Evolutionary conservation across 1,140 invertebrate genomes (phyloP).

Genomic region (Procambarus virginalis): DNA sequence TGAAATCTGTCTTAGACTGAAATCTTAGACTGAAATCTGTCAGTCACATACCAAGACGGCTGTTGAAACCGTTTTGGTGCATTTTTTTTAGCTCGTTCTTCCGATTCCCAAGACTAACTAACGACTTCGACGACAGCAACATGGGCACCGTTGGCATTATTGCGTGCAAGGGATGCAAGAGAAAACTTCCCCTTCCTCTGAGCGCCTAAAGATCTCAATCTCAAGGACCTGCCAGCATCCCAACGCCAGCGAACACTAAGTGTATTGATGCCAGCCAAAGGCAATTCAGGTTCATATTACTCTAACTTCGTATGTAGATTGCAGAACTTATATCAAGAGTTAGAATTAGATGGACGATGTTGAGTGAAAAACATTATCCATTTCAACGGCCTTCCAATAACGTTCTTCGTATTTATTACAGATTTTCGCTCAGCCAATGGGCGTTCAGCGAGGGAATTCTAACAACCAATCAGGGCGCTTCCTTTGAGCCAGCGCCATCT

Average conservation of each 20-base stretch:
- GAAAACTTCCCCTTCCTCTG: slow-evolving; percentile 37
- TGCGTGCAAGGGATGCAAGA: slow-evolving; percentile 26
- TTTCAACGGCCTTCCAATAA: slow-evolving; percentile 69
- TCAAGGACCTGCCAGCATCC: slow-evolving; percentile 28
- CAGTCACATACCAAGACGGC: slow-evolving; percentile 14
- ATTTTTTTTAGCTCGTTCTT: background rate
- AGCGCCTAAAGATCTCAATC: slow-evolving; percentile 47
- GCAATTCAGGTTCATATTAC: slow-evolving; percentile 68
- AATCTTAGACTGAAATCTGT: background rate
- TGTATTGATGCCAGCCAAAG: slow-evolving; percentile 58
- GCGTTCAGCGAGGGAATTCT: slow-evolving; percentile 60
- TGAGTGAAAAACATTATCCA: slow-evolving; percentile 69
- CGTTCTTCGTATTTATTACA: slow-evolving; percentile 70
- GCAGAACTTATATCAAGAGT: slow-evolving; percentile 68
- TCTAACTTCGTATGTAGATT: slow-evolving; percentile 70
- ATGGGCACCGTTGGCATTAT: slow-evolving; percentile 44
- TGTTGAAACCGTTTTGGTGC: slow-evolving; percentile 17
- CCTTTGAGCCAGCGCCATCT: slow-evolving; percentile 69
- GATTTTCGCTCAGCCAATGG: slow-evolving; percentile 69
- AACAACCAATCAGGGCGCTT: slow-evolving; percentile 64
- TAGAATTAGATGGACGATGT: slow-evolving; percentile 69
- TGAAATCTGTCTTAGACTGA: slow-evolving; percentile 24
- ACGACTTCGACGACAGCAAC: slow-evolving; percentile 55
- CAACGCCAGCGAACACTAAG: slow-evolving; percentile 46
- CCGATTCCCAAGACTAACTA: slow-evolving; percentile 45